Conservation (phyloP, 2,113 vertebrate genomes). For the Cyprinodon tularosa region DNA sequence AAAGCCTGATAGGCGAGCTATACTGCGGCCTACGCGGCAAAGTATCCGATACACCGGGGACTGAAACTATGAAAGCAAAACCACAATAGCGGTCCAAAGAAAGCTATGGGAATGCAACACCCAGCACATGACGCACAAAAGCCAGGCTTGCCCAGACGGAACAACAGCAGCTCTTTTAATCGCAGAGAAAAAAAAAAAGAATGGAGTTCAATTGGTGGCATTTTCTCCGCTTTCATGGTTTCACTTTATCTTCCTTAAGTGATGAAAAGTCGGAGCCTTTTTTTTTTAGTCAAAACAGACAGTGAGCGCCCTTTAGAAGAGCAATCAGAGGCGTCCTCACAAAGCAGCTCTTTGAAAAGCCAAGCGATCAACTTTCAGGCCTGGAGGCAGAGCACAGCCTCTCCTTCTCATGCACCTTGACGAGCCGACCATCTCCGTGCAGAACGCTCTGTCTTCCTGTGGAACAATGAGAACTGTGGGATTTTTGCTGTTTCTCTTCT, state of each 20-base stretch:
- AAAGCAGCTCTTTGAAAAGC: conserved; percentile 68
- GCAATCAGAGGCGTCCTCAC: conserved; percentile 59
- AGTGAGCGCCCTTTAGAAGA: conserved; percentile 61
- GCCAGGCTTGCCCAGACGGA: conserved; percentile 51
- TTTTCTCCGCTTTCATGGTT: conserved; percentile 50
- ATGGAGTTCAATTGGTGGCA: conserved; percentile 59
- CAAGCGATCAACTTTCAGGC: conserved; percentile 70
- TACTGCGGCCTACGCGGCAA: conserved; percentile 59
- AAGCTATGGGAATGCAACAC: conserved; percentile 63
- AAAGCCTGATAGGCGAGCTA: conserved; percentile 53
- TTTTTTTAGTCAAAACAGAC: conserved; percentile 73
- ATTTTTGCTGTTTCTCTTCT: conserved; percentile 33
- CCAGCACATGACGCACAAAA: conserved; percentile 49
- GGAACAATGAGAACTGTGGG: conserved; percentile 45
- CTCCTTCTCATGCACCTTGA: conserved; percentile 55
- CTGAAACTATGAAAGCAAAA: conserved; percentile 52
- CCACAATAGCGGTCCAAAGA: conserved; percentile 51
- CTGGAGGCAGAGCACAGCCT: conserved; percentile 67
- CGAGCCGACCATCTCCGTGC: conserved; percentile 46
- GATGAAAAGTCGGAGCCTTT: conserved; percentile 70
- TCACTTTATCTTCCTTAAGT: conserved; percentile 62
- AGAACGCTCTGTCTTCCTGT: conserved; percentile 13
- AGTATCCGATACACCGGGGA: conserved; percentile 55
- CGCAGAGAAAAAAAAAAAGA: conserved; percentile 39
- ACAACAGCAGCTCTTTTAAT: conserved; percentile 55